A percentile compares a stretch with the other conserved stretches of the same genome.
These are phyloP conservation scores for Naja naja DNA, from an alignment of 2,113 vertebrate species.

Conservation along the genomic window DNA sequence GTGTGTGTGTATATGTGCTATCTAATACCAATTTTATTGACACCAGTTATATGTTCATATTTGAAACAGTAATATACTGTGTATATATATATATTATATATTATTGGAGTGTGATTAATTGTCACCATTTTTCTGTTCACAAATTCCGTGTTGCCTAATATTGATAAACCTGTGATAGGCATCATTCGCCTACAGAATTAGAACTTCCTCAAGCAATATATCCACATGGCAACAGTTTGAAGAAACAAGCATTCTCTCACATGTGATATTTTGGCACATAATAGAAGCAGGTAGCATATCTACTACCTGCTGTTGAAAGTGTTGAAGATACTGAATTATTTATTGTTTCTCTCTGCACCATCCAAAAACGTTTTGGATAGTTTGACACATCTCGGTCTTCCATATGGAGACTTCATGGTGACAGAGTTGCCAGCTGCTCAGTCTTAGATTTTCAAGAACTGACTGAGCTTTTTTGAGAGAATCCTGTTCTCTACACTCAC, in stretches of 20 bases:
- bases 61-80: background rate
- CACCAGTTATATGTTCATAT: background rate
- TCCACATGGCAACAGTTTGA: constrained; percentile 68
- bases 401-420: constrained; percentile 83
- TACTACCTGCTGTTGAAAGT: constrained; percentile 81
- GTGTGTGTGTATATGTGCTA: background rate
- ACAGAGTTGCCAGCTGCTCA: constrained; percentile 82
- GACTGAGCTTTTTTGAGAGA: constrained; percentile 73
- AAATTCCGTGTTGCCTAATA: constrained; percentile 56
- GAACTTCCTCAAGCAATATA: constrained; percentile 68
- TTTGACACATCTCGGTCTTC: constrained; percentile 82
- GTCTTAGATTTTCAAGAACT: constrained; percentile 72
- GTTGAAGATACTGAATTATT: constrained; percentile 83
- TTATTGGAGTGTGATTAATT: constrained; percentile 30
- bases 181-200: constrained; percentile 66
- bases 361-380: constrained; percentile 79
- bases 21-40: background rate
- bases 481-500: constrained; percentile 54
- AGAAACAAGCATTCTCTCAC: constrained; percentile 61
- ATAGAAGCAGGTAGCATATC: constrained; percentile 80
- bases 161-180: constrained; percentile 68
- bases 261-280: constrained; percentile 76
- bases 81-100: constrained; percentile 12
- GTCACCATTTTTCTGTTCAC: constrained; percentile 55
- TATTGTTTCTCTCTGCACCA: constrained; percentile 79